These are phyloP conservation scores for Hypena proboscidalis DNA, from an alignment of 2,888 invertebrate species.

Conservation along the genomic window DNA sequence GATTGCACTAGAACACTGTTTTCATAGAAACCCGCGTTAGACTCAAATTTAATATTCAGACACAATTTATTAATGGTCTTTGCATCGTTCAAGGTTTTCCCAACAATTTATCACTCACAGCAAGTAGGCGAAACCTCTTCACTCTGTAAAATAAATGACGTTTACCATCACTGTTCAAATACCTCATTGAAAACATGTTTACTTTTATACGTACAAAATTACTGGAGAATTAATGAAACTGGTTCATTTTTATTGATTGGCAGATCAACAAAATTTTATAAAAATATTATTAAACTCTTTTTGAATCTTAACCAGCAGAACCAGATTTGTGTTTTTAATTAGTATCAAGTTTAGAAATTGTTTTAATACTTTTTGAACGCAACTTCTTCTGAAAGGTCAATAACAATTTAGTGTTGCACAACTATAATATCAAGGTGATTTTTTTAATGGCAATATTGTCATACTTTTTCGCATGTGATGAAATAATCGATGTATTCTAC, in stretches of 20 bases:
- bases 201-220: not conserved
- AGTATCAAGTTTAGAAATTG: too few relatives aligned
- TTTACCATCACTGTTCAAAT: conserved; percentile 32
- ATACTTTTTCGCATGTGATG: not conserved
- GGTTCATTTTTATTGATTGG: too few relatives aligned
- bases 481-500: too few relatives aligned
- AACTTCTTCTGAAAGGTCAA: conserved; percentile 23
- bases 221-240: too few relatives aligned
- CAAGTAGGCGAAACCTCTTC: conserved; percentile 50
- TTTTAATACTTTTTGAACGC: too few relatives aligned
- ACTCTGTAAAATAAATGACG: conserved; percentile 40
- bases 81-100: conserved; percentile 63
- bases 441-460: not conserved
- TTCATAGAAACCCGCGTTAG: conserved; percentile 23
- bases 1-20: conserved; percentile 32
- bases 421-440: not conserved
- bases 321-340: not conserved
- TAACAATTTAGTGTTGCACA: conserved; percentile 15
- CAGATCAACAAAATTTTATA: too few relatives aligned
- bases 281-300: too few relatives aligned
- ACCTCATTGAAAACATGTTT: conserved; percentile 2
- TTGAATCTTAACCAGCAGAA: not conserved
- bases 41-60: conserved; percentile 42
- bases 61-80: conserved; percentile 46
- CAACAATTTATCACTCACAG: conserved; percentile 47